Conservation (phyloP, 2,888 invertebrate genomes). For the Orthonevra nobilis region DNA sequence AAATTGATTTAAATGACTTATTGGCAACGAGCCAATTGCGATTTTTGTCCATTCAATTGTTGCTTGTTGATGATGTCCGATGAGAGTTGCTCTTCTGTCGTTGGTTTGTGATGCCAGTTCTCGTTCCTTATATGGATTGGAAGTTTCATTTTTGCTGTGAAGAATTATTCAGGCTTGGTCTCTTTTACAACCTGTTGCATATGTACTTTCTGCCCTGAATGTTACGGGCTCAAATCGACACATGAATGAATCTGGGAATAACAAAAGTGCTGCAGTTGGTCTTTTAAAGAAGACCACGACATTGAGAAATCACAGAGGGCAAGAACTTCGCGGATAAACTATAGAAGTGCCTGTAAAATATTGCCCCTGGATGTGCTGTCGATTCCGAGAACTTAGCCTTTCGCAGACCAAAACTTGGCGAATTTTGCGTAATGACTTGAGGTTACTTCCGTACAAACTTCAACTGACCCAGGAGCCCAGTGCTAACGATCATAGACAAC, state of each 20-base stretch:
- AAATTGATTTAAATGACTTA: slow-evolving; percentile 79
- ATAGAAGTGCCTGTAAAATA: no score
- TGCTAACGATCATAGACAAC: no score
- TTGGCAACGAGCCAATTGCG: slow-evolving; percentile 72
- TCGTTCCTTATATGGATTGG: slow-evolving; percentile 44
- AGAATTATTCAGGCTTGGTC: background rate
- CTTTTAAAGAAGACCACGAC: slow-evolving; percentile 14
- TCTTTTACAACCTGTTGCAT: background rate
- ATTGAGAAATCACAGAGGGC: no score
- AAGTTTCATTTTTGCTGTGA: slow-evolving; percentile 47
- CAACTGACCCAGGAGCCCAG: no score
- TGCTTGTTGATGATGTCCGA: slow-evolving; percentile 30
- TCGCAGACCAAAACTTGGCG: no score
- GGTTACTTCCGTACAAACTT: no score
- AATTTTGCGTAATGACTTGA: no score
- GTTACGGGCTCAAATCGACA: slow-evolving; percentile 27
- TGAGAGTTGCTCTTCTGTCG: slow-evolving; percentile 29
- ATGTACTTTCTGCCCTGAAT: slow-evolving; percentile 52
- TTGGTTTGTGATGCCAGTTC: slow-evolving; percentile 30
- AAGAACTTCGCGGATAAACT: no score
- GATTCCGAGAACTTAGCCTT: no score
- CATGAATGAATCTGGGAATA: slow-evolving; percentile 59
- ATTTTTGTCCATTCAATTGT: slow-evolving; percentile 62
- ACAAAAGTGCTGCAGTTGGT: slow-evolving; percentile 38
- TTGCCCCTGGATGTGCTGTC: no score